A percentile compares a stretch with the other conserved stretches of the same genome.
These are phyloP conservation scores for Pelosia muscerda DNA, from an alignment of 2,888 invertebrate species.

Conservation along the genomic window DNA sequence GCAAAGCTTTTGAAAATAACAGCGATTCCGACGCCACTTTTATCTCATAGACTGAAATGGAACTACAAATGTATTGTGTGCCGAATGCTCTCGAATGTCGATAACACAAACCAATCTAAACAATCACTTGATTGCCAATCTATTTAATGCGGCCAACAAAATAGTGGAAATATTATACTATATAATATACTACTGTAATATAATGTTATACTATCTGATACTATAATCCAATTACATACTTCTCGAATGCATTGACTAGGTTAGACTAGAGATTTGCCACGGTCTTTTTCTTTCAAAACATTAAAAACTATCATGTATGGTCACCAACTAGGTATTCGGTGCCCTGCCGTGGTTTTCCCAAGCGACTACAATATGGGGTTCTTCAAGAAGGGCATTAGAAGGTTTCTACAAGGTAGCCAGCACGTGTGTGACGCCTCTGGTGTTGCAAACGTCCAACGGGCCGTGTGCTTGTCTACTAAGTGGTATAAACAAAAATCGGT, in stretches of 20 bases:
- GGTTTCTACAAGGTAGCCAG: too few species aligned
- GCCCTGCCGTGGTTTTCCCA: too few species aligned
- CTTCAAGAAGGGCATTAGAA: too few species aligned
- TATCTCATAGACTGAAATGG: not conserved
- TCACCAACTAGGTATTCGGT: too few species aligned
- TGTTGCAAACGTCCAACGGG: too few species aligned
- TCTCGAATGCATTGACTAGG: slow-evolving; percentile 10
- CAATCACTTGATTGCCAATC: not conserved
- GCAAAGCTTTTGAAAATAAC: not conserved
- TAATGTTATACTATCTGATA: too few species aligned
- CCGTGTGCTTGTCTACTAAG: too few species aligned
- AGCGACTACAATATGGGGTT: too few species aligned
- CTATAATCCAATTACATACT: slow-evolving; percentile 11
- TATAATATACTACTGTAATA: too few species aligned
- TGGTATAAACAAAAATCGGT: too few species aligned
- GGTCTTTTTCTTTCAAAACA: not conserved
- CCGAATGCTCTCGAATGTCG: not conserved
- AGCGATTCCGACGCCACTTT: not conserved
- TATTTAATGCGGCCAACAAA: not conserved
- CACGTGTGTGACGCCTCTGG: too few species aligned
- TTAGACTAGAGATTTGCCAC: not conserved
- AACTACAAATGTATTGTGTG: not conserved
- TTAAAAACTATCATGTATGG: not conserved
- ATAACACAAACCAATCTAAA: not conserved
- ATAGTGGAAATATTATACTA: too few species aligned